Evolutionary conservation across 2,888 invertebrate genomes (phyloP), one percentile per base, ranked within the genome.

Genomic region (Marasmarcha lunaedactyla): DNA sequence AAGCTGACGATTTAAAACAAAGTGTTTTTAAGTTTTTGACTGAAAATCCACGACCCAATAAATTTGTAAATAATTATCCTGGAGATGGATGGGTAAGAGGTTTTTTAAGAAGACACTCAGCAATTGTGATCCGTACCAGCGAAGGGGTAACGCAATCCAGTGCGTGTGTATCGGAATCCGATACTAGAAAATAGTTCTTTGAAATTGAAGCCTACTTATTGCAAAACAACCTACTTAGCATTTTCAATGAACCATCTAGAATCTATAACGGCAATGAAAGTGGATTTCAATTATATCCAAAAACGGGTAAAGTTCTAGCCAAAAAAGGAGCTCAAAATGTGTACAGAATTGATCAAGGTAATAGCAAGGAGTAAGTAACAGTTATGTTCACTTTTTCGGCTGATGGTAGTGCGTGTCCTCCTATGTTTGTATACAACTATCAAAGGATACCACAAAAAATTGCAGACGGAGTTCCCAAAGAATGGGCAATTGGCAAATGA

Each of bases 401-500:
- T 41, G 40, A 39, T 40, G 54, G 52, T 33, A 27, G 36, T 25
- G 43, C 43, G 13, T 50, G 48, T 39, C 44, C 41, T 35, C 50
- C 52, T 15, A 54, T 51, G 52, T 39, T 55, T 38, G 47, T 56
- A 14, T 55, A 45, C 37, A 46, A 47, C 26, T 52, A 55, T 33
- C 44, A 53, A 37, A 44, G 48, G 48, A 51, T 59, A 15, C 51
- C 52, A 27, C 47, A 50, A 43, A 45, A 51, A 42, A 44, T 46
- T 33, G 27, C 42, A 12, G 46, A 45, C 11, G 39, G 46, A 57
- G 51, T 15, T 37, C 50, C 33, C 57, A 54, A 6, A 38, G 51
- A 41, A 48, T 48, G 39, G 57, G 57, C n/a, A 57, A 52, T 46
- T 57, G 58, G 3, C 55, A 55, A 55, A 61, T 57, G 59, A 59